Evolutionary conservation across 2,113 vertebrate species (phyloP).

Genomic region (Cepphus grylle): DNA sequence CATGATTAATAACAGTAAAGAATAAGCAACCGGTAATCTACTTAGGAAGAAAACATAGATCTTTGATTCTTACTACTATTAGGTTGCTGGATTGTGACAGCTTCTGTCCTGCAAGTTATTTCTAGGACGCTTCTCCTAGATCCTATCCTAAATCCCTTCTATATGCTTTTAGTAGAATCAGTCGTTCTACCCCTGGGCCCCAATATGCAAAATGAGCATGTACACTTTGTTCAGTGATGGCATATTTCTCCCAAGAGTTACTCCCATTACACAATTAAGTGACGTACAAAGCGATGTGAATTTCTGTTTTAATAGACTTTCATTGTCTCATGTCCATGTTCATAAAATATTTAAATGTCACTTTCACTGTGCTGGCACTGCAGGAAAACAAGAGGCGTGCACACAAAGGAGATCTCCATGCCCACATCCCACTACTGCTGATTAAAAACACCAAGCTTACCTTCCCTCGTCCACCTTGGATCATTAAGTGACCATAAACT

Average conservation of each 20-base stretch:
- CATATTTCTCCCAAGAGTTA: neutral
- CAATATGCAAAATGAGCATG: accelerated
- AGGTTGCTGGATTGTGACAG: neutral
- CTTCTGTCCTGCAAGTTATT: neutral
- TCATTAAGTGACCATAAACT: accelerated
- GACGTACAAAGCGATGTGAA: neutral
- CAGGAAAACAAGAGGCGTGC: accelerated
- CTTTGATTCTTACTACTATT: neutral
- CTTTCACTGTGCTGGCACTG: neutral
- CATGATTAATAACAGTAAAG: neutral
- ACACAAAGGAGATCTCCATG: neutral
- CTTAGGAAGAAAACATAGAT: neutral
- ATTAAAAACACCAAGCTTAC: accelerated
- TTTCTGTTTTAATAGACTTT: neutral
- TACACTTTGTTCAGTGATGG: accelerated
- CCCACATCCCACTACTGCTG: neutral
- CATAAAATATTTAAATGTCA: neutral
- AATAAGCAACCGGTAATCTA: neutral
- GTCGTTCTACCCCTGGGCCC: neutral
- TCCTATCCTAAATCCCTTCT: accelerated
- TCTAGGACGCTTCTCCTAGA: neutral
- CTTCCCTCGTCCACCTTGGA: accelerated
- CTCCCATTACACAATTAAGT: neutral
- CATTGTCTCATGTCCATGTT: neutral
- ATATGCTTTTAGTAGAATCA: accelerated